Evolutionary conservation across 2,797 vertebrate genomes (phyloP), one percentile per base, ranked within the genome.

Genomic region (Coendou prehensilis): DNA sequence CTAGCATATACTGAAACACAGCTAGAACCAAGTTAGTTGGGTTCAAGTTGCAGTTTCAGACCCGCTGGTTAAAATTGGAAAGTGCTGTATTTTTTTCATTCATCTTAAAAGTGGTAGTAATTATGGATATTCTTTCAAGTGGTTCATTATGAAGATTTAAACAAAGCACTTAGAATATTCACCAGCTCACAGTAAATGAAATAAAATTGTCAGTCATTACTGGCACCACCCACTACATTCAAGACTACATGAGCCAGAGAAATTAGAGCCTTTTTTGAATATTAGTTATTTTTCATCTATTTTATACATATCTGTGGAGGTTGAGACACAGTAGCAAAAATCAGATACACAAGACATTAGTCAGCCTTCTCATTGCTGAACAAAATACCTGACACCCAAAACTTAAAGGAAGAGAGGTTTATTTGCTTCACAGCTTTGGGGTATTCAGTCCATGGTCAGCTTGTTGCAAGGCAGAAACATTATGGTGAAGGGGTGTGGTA

Each of bases 111-210:
- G 17, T 57, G n/a, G 45, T 30, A 59, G 11, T 22, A 81, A 47
- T 37, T 54, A 57, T n/a, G 61, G 18, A 50, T 63, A 33, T 26
- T 78, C 54, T 30, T 82, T 37, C 10, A 75, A 26, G 54, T 8
- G 1, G 2, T 47, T 82, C 45, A 23, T 93, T 69, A 54, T 6
- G 10, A 91, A 94, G 78, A 92, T 91, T 95, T 79, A 92, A 96
- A 73, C 10, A 94, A 93, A 89, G 11, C 54, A 30, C 4, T 47
- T 64, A 7, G 17, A 89, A 80, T 26, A 59, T 23, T 88, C 45
- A 47, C 11, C 9, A 8, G 47, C 26, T 92, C 33, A 73, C 13
- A 63, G 18, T 28, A 73, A 91, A 85, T 73, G 33, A 81, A 89
- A 73, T 89, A 50, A 45, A 84, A 83, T 5, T 86, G 3, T 56